Base-by-base conservation (phyloP, 2,888 invertebrate genomes). In the Chloromyia formosa region DNA sequence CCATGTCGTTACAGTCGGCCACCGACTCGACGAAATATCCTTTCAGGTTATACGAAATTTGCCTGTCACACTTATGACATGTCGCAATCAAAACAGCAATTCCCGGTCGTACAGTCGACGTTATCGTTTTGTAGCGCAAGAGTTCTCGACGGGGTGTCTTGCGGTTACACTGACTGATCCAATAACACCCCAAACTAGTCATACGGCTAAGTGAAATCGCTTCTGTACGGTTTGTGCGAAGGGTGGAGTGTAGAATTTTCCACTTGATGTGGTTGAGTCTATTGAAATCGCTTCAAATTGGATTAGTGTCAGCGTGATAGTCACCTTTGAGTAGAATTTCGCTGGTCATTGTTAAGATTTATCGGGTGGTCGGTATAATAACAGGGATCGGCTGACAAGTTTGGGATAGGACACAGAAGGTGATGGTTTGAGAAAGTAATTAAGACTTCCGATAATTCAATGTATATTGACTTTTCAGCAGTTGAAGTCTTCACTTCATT, bases 21-120 rank as follows among this genome's bases (percentile, higher is more conserved):
- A 60, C 1, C 60, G 40, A 40, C 58, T 45, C 23, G 60, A 60
- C 58, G 72, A 60, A 72, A 72, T 60, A 72, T 58, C 58, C 45
- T 56, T 18, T 61, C 20, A 62, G 27, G 35, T 49, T 10, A 49
- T 20, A 60, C 53, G 42, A 75, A 75, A 76, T 73, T 75, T 73
- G 66, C 76, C 76, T 75, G 76, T 75, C 76, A 76, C 69, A 54
- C 75, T 74, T 75, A 74, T 76, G 76, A 76, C 76, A 75, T 73
- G 73, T 56, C 56, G 40, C 73, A 74, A 76, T 76, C 76, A 76
- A 75, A 76, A 76, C 75, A 76, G 22, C 73, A 66, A 64, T 74
- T 64, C 35, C 49, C 40, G 56, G 56, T 74, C 71, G 35, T 42
- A n/a, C n/a, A n/a, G 72, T 62, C 16, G 23, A 22, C 49, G 66